Evolutionary conservation across 1,140 invertebrate genomes (phyloP), one percentile per base, ranked within the genome.

Genomic region (Trichonephila inaurata): DNA sequence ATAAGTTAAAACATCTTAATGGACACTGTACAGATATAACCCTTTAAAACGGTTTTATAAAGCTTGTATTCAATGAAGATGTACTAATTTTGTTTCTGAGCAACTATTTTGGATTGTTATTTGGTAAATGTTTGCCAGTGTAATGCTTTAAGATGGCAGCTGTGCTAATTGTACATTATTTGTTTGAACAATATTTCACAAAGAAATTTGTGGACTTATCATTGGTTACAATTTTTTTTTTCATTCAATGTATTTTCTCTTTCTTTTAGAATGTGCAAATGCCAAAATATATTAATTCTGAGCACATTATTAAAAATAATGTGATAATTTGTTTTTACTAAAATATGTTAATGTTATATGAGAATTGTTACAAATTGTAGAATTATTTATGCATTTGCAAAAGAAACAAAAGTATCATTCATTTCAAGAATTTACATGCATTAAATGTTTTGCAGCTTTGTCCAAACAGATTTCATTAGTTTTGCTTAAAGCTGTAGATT

Each of bases 41-140:
- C 51, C 72, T 82, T 60, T 19, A 85, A 92, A 92, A 91, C 61
- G 81, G 60, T 83, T 92, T 92, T 66, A 91, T 85, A 92, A 85
- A 51, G 90, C 81, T 92, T 92, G 62, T 85, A 82, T n/a, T 62
- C 58, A 82, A 51, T 81, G 44, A 87, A 92, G 62, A 92, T 92
- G 83, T 86, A 92, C 82, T 92, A 72, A 86, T 72, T 92, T 92
- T 92, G 28, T 87, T 92, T 87, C 87, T 77, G 40, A 44, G 51
- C 91, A 87, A 77, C 82, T 92, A 69, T 87, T 92, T 92, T 85
- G 90, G 90, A 85, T 44, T 92, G 90, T 85, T 92, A 24, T 33
- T 81, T 72, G 64, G 62, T 82, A 62, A 82, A 91, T 44, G 60
- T 89, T 64, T 89, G 66, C 60, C 86, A 64, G 40, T 66, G 33